Percentiles rank a stretch among this genome's conserved stretches.
phyloP scores from a whole-genome alignment of 2,113 vertebrate genomes.

The Dasyurus viverrinus region DNA sequence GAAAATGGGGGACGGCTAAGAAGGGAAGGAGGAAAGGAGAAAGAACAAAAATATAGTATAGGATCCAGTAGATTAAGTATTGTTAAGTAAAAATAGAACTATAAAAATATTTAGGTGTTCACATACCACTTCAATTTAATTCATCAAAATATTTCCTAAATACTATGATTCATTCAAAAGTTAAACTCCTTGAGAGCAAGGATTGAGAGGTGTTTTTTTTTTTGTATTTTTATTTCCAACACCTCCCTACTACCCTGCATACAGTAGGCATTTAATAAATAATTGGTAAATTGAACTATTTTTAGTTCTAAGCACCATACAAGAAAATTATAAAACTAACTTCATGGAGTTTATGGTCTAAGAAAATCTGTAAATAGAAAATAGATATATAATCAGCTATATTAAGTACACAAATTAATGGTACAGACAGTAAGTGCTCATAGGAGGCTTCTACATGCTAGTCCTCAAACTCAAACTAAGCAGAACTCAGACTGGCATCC shows the following conservation, averaged over 20 bases:
- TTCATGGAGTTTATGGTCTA: neutral
- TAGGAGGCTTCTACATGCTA: neutral
- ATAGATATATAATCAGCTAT: neutral
- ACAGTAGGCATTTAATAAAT: neutral
- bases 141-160: too few relatives aligned
- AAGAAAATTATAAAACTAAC: neutral
- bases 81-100: too few relatives aligned
- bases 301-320: neutral
- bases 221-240: neutral
- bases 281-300: neutral
- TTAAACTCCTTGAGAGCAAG: too few relatives aligned
- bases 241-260: neutral
- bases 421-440: neutral
- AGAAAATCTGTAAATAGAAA: neutral
- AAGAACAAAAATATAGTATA: too few relatives aligned
- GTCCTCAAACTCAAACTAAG: neutral
- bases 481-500: neutral
- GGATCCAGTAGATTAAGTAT: too few relatives aligned
- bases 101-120: too few relatives aligned
- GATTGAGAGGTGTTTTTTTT: too few relatives aligned
- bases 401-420: neutral
- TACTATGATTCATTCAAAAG: too few relatives aligned
- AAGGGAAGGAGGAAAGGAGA: too few relatives aligned
- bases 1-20: too few relatives aligned
- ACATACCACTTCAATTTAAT: too few relatives aligned